phyloP scores from a whole-genome alignment of 2,797 vertebrate genomes.

The Aplochiton taeniatus region DNA sequence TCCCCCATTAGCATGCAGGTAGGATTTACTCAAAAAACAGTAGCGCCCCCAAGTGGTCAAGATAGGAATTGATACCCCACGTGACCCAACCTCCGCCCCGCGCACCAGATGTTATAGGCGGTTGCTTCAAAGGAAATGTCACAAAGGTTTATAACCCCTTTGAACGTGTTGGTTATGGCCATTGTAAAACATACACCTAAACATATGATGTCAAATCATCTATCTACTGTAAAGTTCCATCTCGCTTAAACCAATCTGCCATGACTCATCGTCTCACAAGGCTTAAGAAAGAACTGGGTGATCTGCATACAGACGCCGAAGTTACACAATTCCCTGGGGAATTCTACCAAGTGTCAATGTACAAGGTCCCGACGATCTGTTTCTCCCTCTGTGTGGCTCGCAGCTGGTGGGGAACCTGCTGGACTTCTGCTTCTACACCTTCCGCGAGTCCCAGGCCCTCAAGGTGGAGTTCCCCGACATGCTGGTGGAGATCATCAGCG shows the following conservation, averaged over 20 bases:
- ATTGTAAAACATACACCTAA: no score
- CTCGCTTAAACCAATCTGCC: no score
- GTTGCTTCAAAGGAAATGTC: not conserved
- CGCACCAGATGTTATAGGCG: not conserved
- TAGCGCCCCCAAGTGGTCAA: constrained; percentile 60
- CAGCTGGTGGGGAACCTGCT: constrained; percentile 94
- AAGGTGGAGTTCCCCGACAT: constrained; percentile 99
- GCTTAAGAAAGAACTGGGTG: no score
- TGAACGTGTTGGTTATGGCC: no score
- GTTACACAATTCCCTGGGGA: no score
- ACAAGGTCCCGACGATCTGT: not conserved
- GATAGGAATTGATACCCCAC: constrained; percentile 7
- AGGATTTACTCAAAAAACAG: constrained; percentile 34
- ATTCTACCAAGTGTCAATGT: no score
- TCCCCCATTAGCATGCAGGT: constrained; percentile 1
- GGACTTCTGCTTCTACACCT: constrained; percentile 99
- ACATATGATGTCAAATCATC: no score
- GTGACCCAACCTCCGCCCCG: not conserved
- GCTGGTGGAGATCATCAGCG: constrained; percentile 99
- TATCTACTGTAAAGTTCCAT: no score
- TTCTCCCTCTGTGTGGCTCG: constrained; percentile 42
- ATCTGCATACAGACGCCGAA: no score
- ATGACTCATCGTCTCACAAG: no score
- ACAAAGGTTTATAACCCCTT: no score
- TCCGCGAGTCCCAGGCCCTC: constrained; percentile 97